These are phyloP conservation scores for Paratrypauchen microcephalus DNA, from an alignment of 2,797 vertebrate species.

Conservation along the genomic window DNA sequence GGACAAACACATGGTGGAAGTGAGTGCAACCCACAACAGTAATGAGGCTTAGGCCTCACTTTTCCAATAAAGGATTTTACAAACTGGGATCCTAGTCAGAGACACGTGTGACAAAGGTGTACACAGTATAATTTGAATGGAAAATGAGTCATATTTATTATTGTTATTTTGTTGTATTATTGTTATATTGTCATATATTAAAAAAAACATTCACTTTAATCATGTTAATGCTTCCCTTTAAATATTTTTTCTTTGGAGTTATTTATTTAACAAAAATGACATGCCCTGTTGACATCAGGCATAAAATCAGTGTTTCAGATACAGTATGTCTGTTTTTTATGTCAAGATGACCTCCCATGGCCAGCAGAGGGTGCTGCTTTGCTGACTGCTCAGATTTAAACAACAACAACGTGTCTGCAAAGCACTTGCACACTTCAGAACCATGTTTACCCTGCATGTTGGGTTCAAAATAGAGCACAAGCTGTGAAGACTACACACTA, in stretches of 20 bases:
- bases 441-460: neutral
- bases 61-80: conserved; percentile 23
- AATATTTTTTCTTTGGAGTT: neutral
- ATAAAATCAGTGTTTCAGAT: neutral
- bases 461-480: neutral
- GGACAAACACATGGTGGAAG: conserved; percentile 20
- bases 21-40: conserved; percentile 24
- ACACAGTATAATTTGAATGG: neutral
- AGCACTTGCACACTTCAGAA: neutral
- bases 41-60: conserved; percentile 19
- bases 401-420: neutral
- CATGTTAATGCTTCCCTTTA: neutral
- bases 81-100: conserved; percentile 21
- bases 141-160: neutral
- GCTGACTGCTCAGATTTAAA: conserved; percentile 12
- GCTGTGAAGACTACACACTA: neutral
- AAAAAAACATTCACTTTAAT: neutral
- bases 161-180: neutral
- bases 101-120: conserved; percentile 2
- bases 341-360: conserved; percentile 1
- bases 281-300: neutral
- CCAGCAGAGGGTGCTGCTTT: conserved; percentile 60
- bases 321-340: neutral
- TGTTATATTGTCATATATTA: neutral
- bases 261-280: neutral